Conservation (phyloP, 2,888 invertebrate genomes). For the Philonicus albiceps region DNA sequence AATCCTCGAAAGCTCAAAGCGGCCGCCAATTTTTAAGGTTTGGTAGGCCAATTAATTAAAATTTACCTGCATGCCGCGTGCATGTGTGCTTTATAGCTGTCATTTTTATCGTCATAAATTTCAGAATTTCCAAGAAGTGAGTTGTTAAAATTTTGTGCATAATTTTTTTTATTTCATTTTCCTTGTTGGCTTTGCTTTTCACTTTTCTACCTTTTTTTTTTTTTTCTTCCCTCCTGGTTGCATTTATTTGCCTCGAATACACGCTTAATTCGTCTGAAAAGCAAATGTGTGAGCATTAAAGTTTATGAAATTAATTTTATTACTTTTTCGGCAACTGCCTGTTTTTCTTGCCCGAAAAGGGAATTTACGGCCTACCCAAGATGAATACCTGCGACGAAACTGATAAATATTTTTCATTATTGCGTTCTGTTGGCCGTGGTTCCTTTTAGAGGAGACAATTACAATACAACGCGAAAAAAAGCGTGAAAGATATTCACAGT, state of each 20-base stretch:
- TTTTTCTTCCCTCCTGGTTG: neutral
- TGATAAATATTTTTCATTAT: constrained; percentile 30
- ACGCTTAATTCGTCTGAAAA: constrained; percentile 6
- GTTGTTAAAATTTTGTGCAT: constrained; percentile 32
- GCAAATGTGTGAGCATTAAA: constrained; percentile 39
- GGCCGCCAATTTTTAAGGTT: constrained; percentile 21
- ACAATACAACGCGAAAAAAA: neutral
- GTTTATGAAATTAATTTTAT: constrained; percentile 37
- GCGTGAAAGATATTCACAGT: neutral
- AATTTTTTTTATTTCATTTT: neutral
- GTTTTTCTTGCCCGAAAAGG: neutral
- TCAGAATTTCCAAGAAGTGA: constrained; percentile 31
- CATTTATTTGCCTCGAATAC: constrained; percentile 4
- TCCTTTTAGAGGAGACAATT: neutral
- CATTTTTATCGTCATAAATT: constrained; percentile 39
- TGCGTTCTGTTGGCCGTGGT: neutral
- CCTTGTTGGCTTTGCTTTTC: constrained; percentile 18
- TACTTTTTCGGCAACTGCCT: constrained; percentile 32
- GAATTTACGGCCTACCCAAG: constrained; percentile 31
- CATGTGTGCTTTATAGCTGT: constrained; percentile 36
- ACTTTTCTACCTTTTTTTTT: constrained; percentile 20
- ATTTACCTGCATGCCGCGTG: constrained; percentile 33
- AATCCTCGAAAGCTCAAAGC: constrained; percentile 21
- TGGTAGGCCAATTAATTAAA: constrained; percentile 36
- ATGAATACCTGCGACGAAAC: constrained; percentile 23